Base-by-base conservation (phyloP, 2,797 vertebrate species). In the Nasua narica region DNA sequence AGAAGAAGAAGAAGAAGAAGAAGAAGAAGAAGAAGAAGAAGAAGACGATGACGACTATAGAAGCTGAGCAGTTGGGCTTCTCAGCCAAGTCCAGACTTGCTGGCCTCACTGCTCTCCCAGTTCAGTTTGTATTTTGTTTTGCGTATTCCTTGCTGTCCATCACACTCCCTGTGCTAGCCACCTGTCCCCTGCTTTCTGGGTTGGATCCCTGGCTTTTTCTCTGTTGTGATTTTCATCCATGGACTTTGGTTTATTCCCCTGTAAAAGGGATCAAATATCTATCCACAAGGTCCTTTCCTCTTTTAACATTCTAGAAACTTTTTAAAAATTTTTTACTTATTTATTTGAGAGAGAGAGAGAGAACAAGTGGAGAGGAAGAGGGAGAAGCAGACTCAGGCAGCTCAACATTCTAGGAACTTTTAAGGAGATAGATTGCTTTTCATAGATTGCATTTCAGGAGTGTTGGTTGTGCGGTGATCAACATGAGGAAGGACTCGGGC, bases 371-470 rank as follows among this genome's bases (percentile, higher is more conserved):
- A 67, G 65, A 19, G n/a, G 65, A 9, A 35, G 65, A 35, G 65
- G 65, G n/a, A 67, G n/a, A 35, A 67, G n/a, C 18, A 35, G 65
- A 19, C 65, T 67, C n/a, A 10, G 65, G 65, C n/a, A 35, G 18
- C 65, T 35, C n/a, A 62, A 74, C 50, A 76, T 56, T 43, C 35
- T 65, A 74, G 48, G 40, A 81, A 48, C 62, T 92, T 90, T 72
- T 72, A 84, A 58, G 87, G 72, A 87, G 8, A 19, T 56, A 60
- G 18, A 25, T 85, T 35, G 10, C 16, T 90, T 83, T 88, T 56
- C 48, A 32, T 14, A 27, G 67, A 52, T 13, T 43, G 60, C 23
- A 7, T 82, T 89, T 43, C 74, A 74, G 43, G 18, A 48, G 8
- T 79, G 43, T 78, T 77, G 46, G n/a, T 82, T 32, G 16, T 35